Conservation (phyloP, 2,113 vertebrate species). For the Apteryx mantelli region DNA sequence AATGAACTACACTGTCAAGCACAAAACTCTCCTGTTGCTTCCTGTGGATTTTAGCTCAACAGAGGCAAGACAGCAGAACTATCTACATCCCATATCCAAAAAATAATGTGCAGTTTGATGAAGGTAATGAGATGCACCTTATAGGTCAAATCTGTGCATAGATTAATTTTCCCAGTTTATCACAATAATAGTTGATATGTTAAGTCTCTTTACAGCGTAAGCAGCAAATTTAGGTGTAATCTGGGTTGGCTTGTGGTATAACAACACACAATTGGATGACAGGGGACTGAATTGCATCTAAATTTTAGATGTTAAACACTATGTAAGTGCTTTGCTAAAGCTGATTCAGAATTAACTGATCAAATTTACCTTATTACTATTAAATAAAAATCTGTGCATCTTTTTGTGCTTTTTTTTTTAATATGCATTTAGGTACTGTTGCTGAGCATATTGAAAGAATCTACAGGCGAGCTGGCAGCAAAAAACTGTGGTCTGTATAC, state of each 20-base stretch:
- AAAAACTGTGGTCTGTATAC: conserved; percentile 95
- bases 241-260: background rate
- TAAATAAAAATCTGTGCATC: background rate
- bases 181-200: background rate
- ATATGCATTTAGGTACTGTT: conserved; percentile 80
- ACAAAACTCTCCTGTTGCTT: background rate
- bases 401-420: background rate
- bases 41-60: background rate
- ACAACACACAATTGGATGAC: background rate
- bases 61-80: background rate
- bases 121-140: background rate
- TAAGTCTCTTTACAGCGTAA: background rate
- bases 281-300: background rate
- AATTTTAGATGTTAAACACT: background rate
- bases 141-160: background rate
- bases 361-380: background rate
- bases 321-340: background rate
- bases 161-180: background rate
- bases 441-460: conserved; percentile 92
- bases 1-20: fast-evolving
- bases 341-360: background rate
- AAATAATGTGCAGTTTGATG: background rate
- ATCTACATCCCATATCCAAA: background rate
- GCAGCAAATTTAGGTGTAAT: background rate
- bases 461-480: conserved; percentile 94